Base-by-base conservation (phyloP, 2,888 invertebrate genomes). In the Rhogogaster chlorosoma region DNA sequence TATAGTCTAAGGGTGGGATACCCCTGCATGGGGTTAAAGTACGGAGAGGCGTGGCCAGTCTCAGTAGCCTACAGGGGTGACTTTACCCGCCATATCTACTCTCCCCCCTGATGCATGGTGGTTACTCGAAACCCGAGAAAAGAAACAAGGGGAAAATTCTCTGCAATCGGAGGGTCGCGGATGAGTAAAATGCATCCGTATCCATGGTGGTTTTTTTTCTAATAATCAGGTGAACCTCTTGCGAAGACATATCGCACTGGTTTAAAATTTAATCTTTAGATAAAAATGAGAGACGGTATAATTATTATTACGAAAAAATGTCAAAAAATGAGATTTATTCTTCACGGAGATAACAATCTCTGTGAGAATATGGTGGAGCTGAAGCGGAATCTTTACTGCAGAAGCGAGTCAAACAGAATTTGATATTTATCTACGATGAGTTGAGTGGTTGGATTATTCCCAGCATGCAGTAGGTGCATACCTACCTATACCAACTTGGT, bases 71-170 rank as follows among this genome's bases (percentile, higher is more conserved):
- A 38, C 57, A 57, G 64, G 80, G 80, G 80, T 80, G 64, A 80
- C n/a, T 80, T 80, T 80, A 22, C 36, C 61, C 80, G 80, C 80
- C 61, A 80, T 80, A n/a, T 80, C 80, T 80, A 22, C 10, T 38
- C 36, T 61, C 61, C 22, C 57, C 61, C 80, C 22, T 15, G 77
- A 53, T n/a, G 18, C 77, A 49, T 32, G 49, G 15, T 53, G 42
- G n/a, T 7, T 22, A 10, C 0, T 42, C 3, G n/a, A 73, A 73
- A 29, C 15, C 7, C 18, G 29, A 29, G 1, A 42, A 73, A 45
- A 45, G 42, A 38, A 4, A 12, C 3, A 42, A 26, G 5, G n/a
- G 26, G 45, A 42, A 61, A 61, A 26, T 2, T 9, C 3, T 61
- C 26, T 10, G 2, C 0, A 12, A 26, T 61, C 26, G 10, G 53